Evolutionary conservation across 2,888 invertebrate species (phyloP).

Genomic region (Dryobota labecula): DNA sequence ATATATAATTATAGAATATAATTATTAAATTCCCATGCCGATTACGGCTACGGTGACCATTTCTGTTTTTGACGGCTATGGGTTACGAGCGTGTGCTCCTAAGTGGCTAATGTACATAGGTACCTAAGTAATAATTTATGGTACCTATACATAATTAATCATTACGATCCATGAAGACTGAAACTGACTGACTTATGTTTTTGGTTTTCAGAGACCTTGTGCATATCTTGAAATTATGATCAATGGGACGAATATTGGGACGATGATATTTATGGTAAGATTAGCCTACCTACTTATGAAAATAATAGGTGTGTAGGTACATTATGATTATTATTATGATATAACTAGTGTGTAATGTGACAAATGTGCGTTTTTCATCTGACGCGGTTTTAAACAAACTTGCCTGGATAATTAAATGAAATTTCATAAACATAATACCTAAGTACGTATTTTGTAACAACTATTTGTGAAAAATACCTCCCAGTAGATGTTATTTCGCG

Average conservation of each 20-base stretch:
- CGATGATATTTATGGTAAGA: slow-evolving; percentile 91
- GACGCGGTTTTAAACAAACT: not conserved
- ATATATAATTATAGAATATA: too few species aligned
- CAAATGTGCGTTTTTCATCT: not conserved
- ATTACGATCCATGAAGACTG: not conserved
- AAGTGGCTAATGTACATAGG: not conserved
- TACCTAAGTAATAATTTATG: not conserved
- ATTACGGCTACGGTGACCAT: not conserved
- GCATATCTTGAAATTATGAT: slow-evolving; percentile 90
- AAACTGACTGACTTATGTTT: slow-evolving; percentile 59
- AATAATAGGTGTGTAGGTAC: too few species aligned
- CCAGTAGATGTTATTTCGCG: not conserved
- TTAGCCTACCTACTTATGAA: not conserved
- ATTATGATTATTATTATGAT: too few species aligned
- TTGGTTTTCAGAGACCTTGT: slow-evolving; percentile 89
- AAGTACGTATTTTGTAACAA: not conserved
- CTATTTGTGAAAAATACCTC: not conserved
- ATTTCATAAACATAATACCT: not conserved
- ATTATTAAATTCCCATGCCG: not conserved
- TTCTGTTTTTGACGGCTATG: not conserved
- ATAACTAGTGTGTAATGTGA: not conserved
- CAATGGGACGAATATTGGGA: slow-evolving; percentile 83
- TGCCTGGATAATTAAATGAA: not conserved
- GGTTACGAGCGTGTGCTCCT: not conserved
- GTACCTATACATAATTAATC: not conserved